phyloP scores from a whole-genome alignment of 2,888 invertebrate genomes.

The Podotricha telesiphe region DNA sequence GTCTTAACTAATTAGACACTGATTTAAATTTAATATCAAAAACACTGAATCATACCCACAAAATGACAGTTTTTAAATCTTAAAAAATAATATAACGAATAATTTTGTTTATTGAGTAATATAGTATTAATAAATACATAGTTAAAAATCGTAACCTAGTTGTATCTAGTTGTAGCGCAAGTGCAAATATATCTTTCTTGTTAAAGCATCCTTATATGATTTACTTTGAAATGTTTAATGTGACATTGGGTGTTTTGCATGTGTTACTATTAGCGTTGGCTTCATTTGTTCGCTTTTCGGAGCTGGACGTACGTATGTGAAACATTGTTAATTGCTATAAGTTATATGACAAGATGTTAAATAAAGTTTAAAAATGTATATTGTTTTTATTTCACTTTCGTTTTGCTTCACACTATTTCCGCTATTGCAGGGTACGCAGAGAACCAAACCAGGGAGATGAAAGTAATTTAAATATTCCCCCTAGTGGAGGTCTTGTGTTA shows the following conservation, averaged over 20 bases:
- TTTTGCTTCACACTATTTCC: no score
- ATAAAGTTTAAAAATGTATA: conserved; percentile 72
- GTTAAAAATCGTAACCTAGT: no score
- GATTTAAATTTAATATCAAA: no score
- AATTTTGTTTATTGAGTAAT: no score
- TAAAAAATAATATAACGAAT: no score
- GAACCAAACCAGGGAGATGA: no score
- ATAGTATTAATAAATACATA: no score
- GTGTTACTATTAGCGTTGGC: conserved; percentile 28
- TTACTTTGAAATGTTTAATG: conserved; percentile 13
- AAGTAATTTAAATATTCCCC: no score
- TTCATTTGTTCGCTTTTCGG: conserved; percentile 44
- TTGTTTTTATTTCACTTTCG: neutral
- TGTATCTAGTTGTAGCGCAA: neutral
- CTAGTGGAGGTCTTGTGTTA: no score
- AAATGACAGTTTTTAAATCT: no score
- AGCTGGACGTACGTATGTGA: conserved; percentile 46
- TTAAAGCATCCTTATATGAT: neutral
- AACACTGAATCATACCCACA: no score
- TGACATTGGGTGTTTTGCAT: conserved; percentile 16
- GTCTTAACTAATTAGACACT: neutral
- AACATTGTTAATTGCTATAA: conserved; percentile 76
- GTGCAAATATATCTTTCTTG: neutral
- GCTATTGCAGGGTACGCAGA: no score
- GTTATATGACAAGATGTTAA: conserved; percentile 75